These are phyloP conservation scores for Platygyra sinensis DNA, from an alignment of 64 coral and sea anemone genomes.

Conservation along the genomic window DNA sequence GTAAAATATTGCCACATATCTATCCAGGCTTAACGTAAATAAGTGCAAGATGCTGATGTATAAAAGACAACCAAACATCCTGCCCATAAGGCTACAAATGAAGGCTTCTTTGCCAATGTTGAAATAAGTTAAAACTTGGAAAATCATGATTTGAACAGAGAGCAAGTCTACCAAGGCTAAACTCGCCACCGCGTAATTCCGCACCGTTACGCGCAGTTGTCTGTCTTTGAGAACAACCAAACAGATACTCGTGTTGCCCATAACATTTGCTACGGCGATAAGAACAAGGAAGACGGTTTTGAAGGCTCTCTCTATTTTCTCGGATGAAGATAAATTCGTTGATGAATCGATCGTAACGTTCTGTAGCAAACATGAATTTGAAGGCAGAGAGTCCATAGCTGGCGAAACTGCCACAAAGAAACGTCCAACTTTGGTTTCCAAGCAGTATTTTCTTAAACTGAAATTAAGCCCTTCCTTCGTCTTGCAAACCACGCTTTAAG, in stretches of 20 bases:
- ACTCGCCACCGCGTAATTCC: slow-evolving; percentile 62
- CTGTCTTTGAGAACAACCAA: slow-evolving; percentile 59
- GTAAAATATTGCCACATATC: slow-evolving; percentile 82
- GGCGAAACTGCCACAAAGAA: no score
- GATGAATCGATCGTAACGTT: background rate
- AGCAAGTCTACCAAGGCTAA: slow-evolving; percentile 63
- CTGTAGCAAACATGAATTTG: background rate
- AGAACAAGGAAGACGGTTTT: slow-evolving; percentile 15
- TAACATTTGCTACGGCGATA: slow-evolving; percentile 35
- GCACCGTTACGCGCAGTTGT: slow-evolving; percentile 25
- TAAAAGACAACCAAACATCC: slow-evolving; percentile 39
- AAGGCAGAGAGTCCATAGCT: background rate
- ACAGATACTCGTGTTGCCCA: slow-evolving; percentile 55
- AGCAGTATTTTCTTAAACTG: background rate
- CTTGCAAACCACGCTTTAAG: background rate
- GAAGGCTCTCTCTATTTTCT: background rate
- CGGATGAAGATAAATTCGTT: background rate
- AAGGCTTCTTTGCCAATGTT: slow-evolving; percentile 1
- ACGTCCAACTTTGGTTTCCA: background rate
- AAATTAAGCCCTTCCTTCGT: background rate
- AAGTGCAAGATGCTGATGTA: slow-evolving; percentile 75
- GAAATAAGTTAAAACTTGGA: slow-evolving; percentile 13
- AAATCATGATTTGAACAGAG: slow-evolving; percentile 45
- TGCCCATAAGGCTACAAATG: slow-evolving; percentile 39
- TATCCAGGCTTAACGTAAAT: slow-evolving; percentile 70